Evolutionary conservation across 2,113 vertebrate genomes (phyloP).

Genomic region (Martes martes): DNA sequence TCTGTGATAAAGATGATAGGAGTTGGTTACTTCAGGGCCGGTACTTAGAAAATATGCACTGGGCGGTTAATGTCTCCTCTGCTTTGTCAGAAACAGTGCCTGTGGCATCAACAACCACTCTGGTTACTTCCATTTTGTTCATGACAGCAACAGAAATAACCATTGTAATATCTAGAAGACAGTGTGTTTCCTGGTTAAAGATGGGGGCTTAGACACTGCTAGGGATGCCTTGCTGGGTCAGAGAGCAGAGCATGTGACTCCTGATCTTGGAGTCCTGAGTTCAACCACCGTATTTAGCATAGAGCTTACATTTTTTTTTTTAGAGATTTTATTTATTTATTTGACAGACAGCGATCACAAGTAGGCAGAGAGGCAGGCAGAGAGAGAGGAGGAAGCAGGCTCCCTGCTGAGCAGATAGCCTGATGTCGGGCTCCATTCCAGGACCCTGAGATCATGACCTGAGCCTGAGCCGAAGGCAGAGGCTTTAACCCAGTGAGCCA

Average conservation of each 20-base stretch:
- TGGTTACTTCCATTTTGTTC: neutral
- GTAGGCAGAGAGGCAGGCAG: too few relatives aligned
- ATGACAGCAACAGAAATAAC: neutral
- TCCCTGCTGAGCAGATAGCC: too few relatives aligned
- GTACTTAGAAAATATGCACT: neutral
- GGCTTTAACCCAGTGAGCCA: too few relatives aligned
- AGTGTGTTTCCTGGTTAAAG: neutral
- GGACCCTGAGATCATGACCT: too few relatives aligned
- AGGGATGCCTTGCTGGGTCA: neutral
- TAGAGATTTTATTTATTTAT: too few relatives aligned
- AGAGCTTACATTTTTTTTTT: neutral
- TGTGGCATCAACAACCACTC: neutral
- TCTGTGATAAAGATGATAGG: neutral
- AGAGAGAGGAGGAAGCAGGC: too few relatives aligned
- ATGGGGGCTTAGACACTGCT: neutral
- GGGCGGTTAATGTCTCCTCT: neutral
- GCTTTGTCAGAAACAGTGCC: neutral
- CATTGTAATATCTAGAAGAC: neutral
- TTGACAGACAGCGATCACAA: too few relatives aligned
- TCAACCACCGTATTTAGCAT: neutral
- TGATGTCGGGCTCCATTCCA: accelerated
- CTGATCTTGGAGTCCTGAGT: neutral
- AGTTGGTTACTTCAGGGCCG: neutral
- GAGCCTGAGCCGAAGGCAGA: too few relatives aligned
- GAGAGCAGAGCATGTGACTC: neutral